Evolutionary conservation across 2,113 vertebrate genomes (phyloP), one percentile per base, ranked within the genome.

Genomic region (Circaetus gallicus): DNA sequence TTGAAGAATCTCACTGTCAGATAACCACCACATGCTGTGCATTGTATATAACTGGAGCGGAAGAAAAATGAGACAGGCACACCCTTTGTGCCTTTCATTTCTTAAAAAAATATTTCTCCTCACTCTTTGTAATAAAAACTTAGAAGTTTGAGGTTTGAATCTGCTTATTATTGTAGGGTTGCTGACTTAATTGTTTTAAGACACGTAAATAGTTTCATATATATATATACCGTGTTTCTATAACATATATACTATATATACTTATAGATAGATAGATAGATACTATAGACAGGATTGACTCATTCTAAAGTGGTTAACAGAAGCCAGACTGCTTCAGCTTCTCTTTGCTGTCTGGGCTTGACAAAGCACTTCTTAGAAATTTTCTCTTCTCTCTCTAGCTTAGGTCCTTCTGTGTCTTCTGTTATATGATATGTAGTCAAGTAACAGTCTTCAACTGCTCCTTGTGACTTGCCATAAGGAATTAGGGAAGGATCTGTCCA

Each of bases 11-110:
- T 86, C 69, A 7, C 79, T 94, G 89, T 63, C 90, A 71, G 80
- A 90, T 43, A 89, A 63, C 56, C 0, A 1, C 94, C 45, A 18
- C 93, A 84, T 86, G 82, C 92, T 90, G 90, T 63, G 86, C 77
- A 43, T 92, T 92, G 80, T 90, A 18, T 84, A 43, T 71, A 93
- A 89, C 67, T 84, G 86, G 86, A 92, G 83, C 3, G 3, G 86
- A 94, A 93, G 47, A 52, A 90, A 93, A 96, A 96, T 19, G 80
- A 92, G 88, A 84, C 63, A 66, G 72, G 67, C 86, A 83, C 76
- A 62, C 86, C 71, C 85, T 92, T 79, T 71, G 66, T 92, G 89
- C 86, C 69, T 95, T 91, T 17, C 19, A 47, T 91, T 76, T 78
- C 83, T 94, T 86, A 43, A 88, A 96, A 88, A 92, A 82, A 34